Evolutionary conservation across 2,888 invertebrate genomes (phyloP).

Genomic region (Steinernema scapterisci): DNA sequence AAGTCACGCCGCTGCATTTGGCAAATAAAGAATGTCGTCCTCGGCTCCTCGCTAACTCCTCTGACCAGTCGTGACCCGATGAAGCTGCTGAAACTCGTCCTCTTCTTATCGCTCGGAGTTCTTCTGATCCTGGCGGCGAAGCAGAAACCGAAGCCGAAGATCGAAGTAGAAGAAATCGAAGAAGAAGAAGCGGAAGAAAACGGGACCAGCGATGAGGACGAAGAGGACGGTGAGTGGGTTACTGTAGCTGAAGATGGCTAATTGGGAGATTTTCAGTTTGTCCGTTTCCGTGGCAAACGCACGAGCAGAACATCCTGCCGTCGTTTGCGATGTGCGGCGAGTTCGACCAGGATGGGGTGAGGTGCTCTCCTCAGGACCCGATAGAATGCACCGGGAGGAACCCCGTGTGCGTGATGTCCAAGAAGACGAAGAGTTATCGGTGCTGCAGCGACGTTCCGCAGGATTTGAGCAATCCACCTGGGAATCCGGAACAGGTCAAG

Average conservation of each 20-base stretch:
- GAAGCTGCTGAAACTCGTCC: constrained; percentile 35
- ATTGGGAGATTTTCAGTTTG: constrained; percentile 45
- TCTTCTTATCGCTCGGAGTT: constrained; percentile 23
- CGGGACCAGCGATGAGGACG: constrained; percentile 31
- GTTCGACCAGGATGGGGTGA: constrained; percentile 53
- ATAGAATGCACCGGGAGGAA: constrained; percentile 59
- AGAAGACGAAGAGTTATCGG: constrained; percentile 50
- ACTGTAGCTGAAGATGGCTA: no score
- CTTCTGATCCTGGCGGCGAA: constrained; percentile 8
- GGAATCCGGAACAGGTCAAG: constrained; percentile 56
- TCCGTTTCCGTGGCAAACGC: constrained; percentile 60
- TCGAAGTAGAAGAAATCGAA: not conserved
- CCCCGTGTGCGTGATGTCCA: constrained; percentile 53
- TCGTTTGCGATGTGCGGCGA: constrained; percentile 54
- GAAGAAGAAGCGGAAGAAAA: constrained; percentile 10
- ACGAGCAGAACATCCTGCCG: constrained; percentile 56
- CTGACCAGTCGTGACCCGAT: constrained; percentile 41
- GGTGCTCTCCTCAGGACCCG: constrained; percentile 56
- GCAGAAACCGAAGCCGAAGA: not conserved
- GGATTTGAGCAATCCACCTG: constrained; percentile 53
- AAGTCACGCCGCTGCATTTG: constrained; percentile 19
- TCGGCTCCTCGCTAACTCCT: constrained; percentile 33
- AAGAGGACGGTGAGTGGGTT: constrained; percentile 27
- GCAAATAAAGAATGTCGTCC: constrained; percentile 3
- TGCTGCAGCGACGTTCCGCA: constrained; percentile 55